Evolutionary conservation across 2,113 vertebrate species (phyloP).

Genomic region (Xenus cinereus): DNA sequence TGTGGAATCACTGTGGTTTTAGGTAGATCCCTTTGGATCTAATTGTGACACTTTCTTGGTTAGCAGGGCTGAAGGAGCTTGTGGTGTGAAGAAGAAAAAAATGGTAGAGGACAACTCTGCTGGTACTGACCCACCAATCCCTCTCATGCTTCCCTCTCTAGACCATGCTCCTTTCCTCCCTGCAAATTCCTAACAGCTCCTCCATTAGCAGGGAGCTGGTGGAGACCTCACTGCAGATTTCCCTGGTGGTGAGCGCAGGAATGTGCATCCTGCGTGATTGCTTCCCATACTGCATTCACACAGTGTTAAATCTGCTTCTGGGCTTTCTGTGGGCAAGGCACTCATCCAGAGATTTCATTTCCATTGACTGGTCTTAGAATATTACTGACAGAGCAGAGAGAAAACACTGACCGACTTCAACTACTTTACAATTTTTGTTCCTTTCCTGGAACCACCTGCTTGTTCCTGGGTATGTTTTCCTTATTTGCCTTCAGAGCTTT

Average conservation of each 20-base stretch:
- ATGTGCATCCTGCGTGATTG: accelerated
- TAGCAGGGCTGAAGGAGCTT: neutral
- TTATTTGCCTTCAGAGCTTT: neutral
- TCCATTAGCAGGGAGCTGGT: neutral
- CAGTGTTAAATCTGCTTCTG: neutral
- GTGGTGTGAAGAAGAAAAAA: neutral
- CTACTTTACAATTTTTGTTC: neutral
- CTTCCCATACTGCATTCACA: neutral
- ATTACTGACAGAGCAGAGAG: neutral
- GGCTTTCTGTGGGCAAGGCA: neutral
- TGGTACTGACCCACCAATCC: neutral
- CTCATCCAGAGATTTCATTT: neutral
- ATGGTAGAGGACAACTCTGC: neutral
- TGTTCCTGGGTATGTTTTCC: neutral
- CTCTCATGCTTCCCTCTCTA: neutral
- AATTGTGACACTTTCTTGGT: neutral
- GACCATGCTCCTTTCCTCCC: neutral
- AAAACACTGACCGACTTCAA: neutral
- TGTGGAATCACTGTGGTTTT: neutral
- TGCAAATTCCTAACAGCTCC: neutral
- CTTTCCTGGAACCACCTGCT: neutral
- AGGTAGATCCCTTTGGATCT: neutral
- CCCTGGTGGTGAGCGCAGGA: neutral
- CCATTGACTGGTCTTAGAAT: neutral
- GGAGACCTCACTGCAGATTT: neutral